phyloP scores from a whole-genome alignment of 2,888 invertebrate species.

The Drosophila kambysellisi region DNA sequence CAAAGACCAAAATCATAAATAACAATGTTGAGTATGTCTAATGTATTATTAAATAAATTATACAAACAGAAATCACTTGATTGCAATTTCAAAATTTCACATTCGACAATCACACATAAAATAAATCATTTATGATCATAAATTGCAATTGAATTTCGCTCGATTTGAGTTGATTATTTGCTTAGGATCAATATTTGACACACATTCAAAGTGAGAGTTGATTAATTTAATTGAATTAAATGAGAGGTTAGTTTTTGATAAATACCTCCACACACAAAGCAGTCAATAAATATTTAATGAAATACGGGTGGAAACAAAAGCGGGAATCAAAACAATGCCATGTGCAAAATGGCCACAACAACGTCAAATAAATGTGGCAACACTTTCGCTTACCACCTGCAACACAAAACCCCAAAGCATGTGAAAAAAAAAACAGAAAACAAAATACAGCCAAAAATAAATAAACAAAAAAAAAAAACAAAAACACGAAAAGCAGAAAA shows the following conservation, averaged over 20 bases:
- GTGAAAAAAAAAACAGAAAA: slow-evolving; percentile 8
- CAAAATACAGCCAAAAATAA: neutral
- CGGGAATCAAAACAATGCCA: neutral
- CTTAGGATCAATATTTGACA: slow-evolving; percentile 19
- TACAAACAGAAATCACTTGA: neutral
- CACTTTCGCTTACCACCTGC: slow-evolving; percentile 31
- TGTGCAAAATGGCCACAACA: slow-evolving; percentile 17
- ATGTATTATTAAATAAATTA: slow-evolving; percentile 17
- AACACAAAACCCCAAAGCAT: slow-evolving; percentile 25
- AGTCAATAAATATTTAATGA: slow-evolving; percentile 29
- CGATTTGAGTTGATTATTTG: slow-evolving; percentile 15
- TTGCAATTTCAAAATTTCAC: slow-evolving; percentile 1
- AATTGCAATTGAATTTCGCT: slow-evolving; percentile 16
- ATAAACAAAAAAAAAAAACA: slow-evolving; percentile 10
- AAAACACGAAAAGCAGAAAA: slow-evolving; percentile 11
- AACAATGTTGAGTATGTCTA: neutral
- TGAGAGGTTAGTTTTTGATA: slow-evolving; percentile 2
- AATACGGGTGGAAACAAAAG: neutral
- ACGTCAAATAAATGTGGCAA: slow-evolving; percentile 34
- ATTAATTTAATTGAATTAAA: slow-evolving; percentile 32
- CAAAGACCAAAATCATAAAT: slow-evolving; percentile 14
- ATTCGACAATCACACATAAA: slow-evolving; percentile 9
- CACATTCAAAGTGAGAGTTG: slow-evolving; percentile 12
- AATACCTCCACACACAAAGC: slow-evolving; percentile 2
- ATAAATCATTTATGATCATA: slow-evolving; percentile 18